phyloP scores from a whole-genome alignment of 2,113 vertebrate species.

The Brachypodius melanocephalos region DNA sequence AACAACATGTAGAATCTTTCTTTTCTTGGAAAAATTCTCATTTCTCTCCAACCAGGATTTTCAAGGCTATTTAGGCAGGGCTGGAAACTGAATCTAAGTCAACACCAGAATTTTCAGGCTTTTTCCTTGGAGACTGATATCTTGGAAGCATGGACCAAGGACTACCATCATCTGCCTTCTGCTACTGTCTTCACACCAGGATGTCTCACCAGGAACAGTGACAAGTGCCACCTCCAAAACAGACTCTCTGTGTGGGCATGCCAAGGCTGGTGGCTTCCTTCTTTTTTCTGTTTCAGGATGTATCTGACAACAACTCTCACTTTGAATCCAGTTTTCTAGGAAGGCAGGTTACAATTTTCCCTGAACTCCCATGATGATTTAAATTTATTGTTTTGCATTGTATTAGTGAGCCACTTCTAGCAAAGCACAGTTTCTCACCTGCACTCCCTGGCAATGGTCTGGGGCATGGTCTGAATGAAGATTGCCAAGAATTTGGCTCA shows the following conservation, averaged over 20 bases:
- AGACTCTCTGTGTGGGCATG: neutral
- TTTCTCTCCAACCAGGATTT: neutral
- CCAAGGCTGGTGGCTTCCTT: neutral
- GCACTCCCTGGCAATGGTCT: neutral
- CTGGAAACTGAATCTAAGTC: neutral
- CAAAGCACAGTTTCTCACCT: neutral
- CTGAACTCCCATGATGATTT: neutral
- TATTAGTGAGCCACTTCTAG: neutral
- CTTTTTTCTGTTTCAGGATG: neutral
- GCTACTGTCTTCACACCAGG: neutral
- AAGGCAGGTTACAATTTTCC: neutral
- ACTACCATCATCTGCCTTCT: neutral
- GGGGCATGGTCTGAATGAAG: neutral
- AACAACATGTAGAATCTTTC: neutral
- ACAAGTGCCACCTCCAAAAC: neutral
- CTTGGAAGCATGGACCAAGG: neutral
- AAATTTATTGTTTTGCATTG: neutral
- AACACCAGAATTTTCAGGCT: neutral
- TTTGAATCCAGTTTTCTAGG: neutral
- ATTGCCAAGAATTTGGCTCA: neutral
- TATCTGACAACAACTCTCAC: neutral
- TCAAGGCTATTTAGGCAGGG: neutral
- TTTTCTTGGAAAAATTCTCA: neutral
- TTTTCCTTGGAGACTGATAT: neutral
- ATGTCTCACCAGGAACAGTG: neutral